Evolutionary conservation across 92 coral and sea anemone species (phyloP), one percentile per base, ranked within the genome.

Genomic region (Phenganax stokvisi): DNA sequence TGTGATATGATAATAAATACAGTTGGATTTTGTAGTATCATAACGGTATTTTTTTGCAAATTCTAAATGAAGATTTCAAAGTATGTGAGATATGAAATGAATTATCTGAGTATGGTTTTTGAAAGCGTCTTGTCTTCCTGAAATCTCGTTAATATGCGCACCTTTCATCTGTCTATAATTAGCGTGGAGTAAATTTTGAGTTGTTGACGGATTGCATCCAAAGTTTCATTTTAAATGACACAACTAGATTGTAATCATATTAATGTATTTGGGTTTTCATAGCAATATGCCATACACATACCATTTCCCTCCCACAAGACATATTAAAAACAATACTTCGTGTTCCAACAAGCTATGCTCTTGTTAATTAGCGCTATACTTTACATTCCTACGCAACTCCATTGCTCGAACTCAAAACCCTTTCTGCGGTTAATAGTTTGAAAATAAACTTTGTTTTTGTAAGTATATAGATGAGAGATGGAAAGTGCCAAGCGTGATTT

Each of bases 131-230:
- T 27, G 53, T 54, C 61, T 51, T 76, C 53, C 2, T 10, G 64
- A 25, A 16, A 25, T 51, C 82, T 78, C 72, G 72, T 78, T 78
- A 61, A 78, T 30, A 13, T 15, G 11, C 60, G 11, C 11, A 63
- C 72, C 82, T 78, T 64, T 78, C 82, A 78, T 78, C 82, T 61
- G 82, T 78, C 63, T 62, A 63, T 67, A 78, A 78, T 78, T 78
- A 78, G 7, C 71, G 58, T 37, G 54, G 20, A 63, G 52, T 51
- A 57, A 61, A 53, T 72, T 78, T 61, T 47, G 60, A 64, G 59
- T 78, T 78, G 82, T 78, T 78, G 82, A 78, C 44, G 72, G 72
- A 78, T 78, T 25, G 70, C 44, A 37, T 16, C 17, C 61, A 61
- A 78, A 78, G 51, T 28, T 76, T 61, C 72, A 64, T 78, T 63